Percentiles rank a stretch among this genome's conserved stretches.
Conservation (phyloP, 2,888 invertebrate species). For the Drosophila subquinaria region DNA sequence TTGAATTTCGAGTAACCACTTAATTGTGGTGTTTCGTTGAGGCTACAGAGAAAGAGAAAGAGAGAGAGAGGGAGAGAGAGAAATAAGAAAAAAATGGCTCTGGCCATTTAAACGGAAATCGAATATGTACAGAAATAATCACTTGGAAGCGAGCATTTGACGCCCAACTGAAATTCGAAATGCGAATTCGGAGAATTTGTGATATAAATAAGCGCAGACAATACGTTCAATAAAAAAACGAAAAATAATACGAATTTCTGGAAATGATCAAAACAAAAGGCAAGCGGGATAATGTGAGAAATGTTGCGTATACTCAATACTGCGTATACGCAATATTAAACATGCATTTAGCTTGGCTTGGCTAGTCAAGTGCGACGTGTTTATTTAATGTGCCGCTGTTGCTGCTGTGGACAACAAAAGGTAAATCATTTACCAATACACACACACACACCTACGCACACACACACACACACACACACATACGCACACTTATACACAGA, state of each 20-base stretch:
- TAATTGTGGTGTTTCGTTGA: slow-evolving; percentile 22
- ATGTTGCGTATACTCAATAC: slow-evolving; percentile 15
- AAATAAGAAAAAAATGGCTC: neutral
- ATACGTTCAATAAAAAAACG: neutral
- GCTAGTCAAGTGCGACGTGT: slow-evolving; percentile 11
- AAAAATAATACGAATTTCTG: neutral
- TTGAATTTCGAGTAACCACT: slow-evolving; percentile 25
- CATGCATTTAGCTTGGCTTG: slow-evolving; percentile 3
- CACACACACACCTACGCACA: slow-evolving; percentile 2
- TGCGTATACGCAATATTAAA: slow-evolving; percentile 28
- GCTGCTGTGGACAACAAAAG: neutral
- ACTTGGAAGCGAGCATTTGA: slow-evolving; percentile 15
- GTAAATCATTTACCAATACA: slow-evolving; percentile 20
- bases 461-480: slow-evolving; percentile 7
- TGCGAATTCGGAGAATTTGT: neutral
- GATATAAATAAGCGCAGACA: neutral
- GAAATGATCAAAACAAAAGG: neutral
- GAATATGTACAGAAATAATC: slow-evolving; percentile 22
- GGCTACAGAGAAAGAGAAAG: slow-evolving; percentile 1
- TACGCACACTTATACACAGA: neutral
- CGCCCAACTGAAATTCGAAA: neutral
- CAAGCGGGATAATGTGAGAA: neutral
- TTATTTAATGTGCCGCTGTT: slow-evolving; percentile 10
- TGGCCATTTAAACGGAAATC: slow-evolving; percentile 16
- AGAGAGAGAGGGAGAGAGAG: neutral